Conservation (phyloP, 2,113 vertebrate genomes). For the Rousettus leschenaultii region DNA sequence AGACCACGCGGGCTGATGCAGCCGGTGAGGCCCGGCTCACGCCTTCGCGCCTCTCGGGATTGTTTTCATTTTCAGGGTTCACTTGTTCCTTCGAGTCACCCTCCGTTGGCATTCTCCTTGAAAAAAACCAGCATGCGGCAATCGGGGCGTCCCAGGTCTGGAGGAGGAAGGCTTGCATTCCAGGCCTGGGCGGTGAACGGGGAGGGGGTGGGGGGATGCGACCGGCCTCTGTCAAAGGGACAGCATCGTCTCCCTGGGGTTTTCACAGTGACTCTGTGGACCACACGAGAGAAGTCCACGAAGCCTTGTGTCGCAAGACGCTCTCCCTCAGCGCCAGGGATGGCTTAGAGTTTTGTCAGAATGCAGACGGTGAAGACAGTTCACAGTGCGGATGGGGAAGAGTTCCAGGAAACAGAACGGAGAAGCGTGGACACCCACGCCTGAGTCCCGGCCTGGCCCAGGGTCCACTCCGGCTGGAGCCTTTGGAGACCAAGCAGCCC, state of each 20-base stretch:
- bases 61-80: too few relatives aligned
- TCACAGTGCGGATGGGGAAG: background rate
- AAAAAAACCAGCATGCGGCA: too few relatives aligned
- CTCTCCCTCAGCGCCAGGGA: too few relatives aligned
- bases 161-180: rapidly evolving
- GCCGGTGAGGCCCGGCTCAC: rapidly evolving
- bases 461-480: too few relatives aligned
- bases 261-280: background rate
- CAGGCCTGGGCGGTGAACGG: background rate
- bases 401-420: background rate
- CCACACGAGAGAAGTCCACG: rapidly evolving
- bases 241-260: rapidly evolving
- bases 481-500: background rate
- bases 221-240: background rate
- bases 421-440: rapidly evolving
- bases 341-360: background rate
- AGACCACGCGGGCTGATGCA: rapidly evolving
- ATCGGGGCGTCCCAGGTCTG: rapidly evolving
- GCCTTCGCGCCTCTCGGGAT: background rate
- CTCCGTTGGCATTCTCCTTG: background rate
- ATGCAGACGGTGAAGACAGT: background rate
- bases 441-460: background rate
- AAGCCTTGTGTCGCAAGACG: rapidly evolving
- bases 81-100: rapidly evolving
- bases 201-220: too few relatives aligned